Evolutionary conservation across 2,113 vertebrate species (phyloP), one percentile per base, ranked within the genome.

Genomic region (Coryphaenoides rupestris): DNA sequence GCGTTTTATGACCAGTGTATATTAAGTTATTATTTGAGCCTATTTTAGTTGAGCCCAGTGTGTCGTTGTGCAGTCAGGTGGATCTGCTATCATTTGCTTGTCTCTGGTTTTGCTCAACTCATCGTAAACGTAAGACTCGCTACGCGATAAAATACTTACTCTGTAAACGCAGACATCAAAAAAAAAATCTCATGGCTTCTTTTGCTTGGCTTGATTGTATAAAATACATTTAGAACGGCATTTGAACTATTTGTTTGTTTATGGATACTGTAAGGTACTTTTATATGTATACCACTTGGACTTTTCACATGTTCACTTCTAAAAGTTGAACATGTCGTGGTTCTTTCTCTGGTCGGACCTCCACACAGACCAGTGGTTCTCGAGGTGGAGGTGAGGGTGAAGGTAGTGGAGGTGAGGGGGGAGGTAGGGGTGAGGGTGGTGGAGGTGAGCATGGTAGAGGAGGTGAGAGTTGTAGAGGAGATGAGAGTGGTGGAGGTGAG

Each of bases 161-260:
- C 71, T 73, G 33, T 40, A 40, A 10, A 10, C 33, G 33, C 33
- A 7, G 33, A 40, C 33, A 12, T 40, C 5, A 33, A 33, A 33
- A 40, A 40, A 83, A 73, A 70, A 71, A 73, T 17, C 65, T 79
- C 81, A 81, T 78, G 33, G 63, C 83, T 88, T 72, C 77, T 85
- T 86, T 73, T 74, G 80, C 86, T 89, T 81, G 83, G 76, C 86
- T 88, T 86, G 76, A 88, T 88, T 89, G 86, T 89, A 88, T 74
- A 88, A 81, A 87, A 78, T 82, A 83, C 81, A 80, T 63, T 60
- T 86, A 85, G 78, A 80, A 57, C 66, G 73, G 76, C 79, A 80
- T 84, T 84, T 87, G 45, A 84, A 86, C 86, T 84, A 81, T 84
- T n/a, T n/a, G 53, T 82, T 87, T 83, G 82, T 86, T 84, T 72